A percentile compares a stretch with the other conserved stretches of the same genome.
These are phyloP conservation scores for Sebastes diploproa DNA, from an alignment of 2,797 vertebrate species.

Conservation along the genomic window DNA sequence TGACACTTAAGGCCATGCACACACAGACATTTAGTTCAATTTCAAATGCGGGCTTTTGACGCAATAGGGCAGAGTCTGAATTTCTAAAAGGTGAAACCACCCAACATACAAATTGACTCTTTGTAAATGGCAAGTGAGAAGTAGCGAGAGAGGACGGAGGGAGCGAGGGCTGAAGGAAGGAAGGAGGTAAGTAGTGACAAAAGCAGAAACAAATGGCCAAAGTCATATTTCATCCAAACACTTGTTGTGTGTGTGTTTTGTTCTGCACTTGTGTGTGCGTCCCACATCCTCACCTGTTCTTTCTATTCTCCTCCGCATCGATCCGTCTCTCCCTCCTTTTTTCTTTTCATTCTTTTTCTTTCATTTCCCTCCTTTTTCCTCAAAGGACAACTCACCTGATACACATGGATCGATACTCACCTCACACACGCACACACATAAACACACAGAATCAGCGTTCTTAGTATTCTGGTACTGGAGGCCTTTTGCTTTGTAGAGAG, in stretches of 20 bases:
- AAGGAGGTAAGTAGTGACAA: constrained; percentile 16
- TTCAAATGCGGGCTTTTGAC: constrained; percentile 41
- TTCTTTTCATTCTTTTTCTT: constrained; percentile 52
- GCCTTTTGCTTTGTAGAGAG: constrained; percentile 18
- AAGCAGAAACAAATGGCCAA: constrained; percentile 46
- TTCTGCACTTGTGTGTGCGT: constrained; percentile 9
- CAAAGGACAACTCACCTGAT: constrained; percentile 63
- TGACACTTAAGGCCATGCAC: not conserved
- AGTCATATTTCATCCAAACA: constrained; percentile 81
- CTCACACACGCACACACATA: constrained; percentile 2
- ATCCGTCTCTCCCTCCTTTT: constrained; percentile 34
- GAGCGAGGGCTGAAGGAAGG: not conserved
- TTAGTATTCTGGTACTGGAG: constrained; percentile 47
- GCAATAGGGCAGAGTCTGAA: constrained; percentile 37
- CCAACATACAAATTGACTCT: constrained; percentile 52
- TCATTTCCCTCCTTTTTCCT: constrained; percentile 58
- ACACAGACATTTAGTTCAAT: constrained; percentile 7
- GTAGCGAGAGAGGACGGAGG: not conserved
- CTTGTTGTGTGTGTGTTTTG: constrained; percentile 5
- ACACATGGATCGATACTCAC: constrained; percentile 43
- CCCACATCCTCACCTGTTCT: constrained; percentile 28
- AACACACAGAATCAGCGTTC: not conserved
- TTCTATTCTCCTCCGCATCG: constrained; percentile 43
- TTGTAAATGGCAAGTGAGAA: constrained; percentile 36
- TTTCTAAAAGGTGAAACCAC: constrained; percentile 43